Evolutionary conservation across 1,140 invertebrate genomes (phyloP).

Genomic region (Drosophila nebulosa): DNA sequence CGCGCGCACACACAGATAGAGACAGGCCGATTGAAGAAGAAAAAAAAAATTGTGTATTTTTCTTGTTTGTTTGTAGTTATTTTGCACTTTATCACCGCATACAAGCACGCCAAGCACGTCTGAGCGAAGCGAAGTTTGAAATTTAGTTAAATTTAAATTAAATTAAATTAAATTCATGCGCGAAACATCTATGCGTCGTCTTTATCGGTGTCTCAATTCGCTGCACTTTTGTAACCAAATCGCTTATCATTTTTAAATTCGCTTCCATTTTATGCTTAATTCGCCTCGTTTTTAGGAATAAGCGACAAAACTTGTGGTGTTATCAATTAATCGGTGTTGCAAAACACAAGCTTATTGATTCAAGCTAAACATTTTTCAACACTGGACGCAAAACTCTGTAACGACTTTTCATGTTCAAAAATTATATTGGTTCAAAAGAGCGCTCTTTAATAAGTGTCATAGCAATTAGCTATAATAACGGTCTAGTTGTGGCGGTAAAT

Average conservation of each 20-base stretch:
- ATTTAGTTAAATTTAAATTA: not conserved
- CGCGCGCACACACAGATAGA: constrained; percentile 13
- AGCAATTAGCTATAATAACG: not conserved
- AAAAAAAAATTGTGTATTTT: not conserved
- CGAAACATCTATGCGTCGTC: not conserved
- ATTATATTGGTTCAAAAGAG: not conserved
- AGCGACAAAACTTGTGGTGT: not conserved
- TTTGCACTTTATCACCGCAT: not conserved
- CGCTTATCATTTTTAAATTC: not conserved
- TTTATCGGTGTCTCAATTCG: not conserved
- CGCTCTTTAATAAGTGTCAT: not conserved
- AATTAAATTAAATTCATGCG: not conserved
- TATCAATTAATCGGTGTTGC: not conserved
- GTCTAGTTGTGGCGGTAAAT: not conserved
- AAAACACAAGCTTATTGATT: no score
- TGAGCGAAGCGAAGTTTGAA: not conserved
- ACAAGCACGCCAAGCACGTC: not conserved
- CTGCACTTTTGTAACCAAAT: not conserved
- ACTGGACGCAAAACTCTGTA: not conserved
- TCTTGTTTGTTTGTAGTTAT: constrained; percentile 15
- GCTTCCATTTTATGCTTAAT: not conserved
- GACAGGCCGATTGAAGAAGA: not conserved
- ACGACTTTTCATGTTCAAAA: not conserved
- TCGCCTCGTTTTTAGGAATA: not conserved
- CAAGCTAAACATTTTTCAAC: no score